A percentile compares a stretch with the other conserved stretches of the same genome.
Conservation (phyloP, 35 echinoderm and acorn worm genomes). For the Holothuria glaberrima region DNA sequence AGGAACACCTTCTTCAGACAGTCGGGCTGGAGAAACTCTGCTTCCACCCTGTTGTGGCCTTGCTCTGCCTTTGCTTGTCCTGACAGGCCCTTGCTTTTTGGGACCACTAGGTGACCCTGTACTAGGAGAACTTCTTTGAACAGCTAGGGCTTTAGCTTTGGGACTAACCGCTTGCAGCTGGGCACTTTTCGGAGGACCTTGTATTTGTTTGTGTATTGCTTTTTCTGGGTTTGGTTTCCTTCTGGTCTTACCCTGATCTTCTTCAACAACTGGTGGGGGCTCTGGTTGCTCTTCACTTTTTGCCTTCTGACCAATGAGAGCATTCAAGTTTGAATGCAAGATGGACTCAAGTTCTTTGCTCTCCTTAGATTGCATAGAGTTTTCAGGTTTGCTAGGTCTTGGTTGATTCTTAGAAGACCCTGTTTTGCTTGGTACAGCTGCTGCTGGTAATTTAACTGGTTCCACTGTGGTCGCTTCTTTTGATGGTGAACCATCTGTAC, state of each 20-base stretch:
- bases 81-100: conserved; percentile 3
- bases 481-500: neutral
- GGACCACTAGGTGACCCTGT: conserved; percentile 24
- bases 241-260: neutral
- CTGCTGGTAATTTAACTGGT: neutral
- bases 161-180: conserved; percentile 10
- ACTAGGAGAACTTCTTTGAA: conserved; percentile 1
- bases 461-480: neutral
- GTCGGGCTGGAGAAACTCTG: no score
- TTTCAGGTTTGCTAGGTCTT: conserved; percentile 38
- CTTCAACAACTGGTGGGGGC: neutral
- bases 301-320: conserved; percentile 29
- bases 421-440: conserved; percentile 54
- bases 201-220: conserved; percentile 50
- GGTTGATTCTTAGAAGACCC: conserved; percentile 16
- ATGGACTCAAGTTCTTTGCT: conserved; percentile 67
- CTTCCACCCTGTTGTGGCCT: neutral
- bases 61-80: conserved; percentile 24
- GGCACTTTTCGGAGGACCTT: conserved; percentile 62
- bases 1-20: neutral
- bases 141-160: conserved; percentile 1
- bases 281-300: conserved; percentile 31
- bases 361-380: conserved; percentile 57
- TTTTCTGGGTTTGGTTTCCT: conserved; percentile 14
- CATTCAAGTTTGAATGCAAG: conserved; percentile 64